Conservation (phyloP, 2,113 vertebrate species). For the Piaya cayana region DNA sequence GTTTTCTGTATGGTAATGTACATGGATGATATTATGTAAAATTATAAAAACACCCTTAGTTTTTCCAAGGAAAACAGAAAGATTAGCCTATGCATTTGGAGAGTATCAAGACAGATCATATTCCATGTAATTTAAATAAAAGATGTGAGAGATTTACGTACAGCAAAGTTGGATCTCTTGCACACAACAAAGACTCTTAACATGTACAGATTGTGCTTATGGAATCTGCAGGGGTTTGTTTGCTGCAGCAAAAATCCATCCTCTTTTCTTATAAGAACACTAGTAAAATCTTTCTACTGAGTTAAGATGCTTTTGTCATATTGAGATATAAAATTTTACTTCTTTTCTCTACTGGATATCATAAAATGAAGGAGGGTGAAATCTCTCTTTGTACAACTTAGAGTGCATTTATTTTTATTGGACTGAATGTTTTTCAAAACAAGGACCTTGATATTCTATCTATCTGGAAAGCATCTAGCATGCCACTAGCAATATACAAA, state of each 20-base stretch:
- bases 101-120: background rate
- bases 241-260: background rate
- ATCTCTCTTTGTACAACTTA: background rate
- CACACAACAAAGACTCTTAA: background rate
- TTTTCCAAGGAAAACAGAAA: conserved; percentile 15
- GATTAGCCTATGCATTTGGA: background rate
- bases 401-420: background rate
- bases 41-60: background rate
- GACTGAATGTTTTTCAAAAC: background rate
- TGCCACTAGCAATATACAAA: background rate
- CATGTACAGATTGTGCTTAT: background rate
- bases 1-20: too few species aligned
- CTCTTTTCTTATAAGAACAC: background rate
- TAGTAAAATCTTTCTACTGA: background rate
- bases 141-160: background rate
- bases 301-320: background rate
- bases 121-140: background rate
- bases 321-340: background rate
- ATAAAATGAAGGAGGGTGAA: background rate
- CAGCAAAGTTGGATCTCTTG: background rate
- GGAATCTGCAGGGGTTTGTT: background rate
- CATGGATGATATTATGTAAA: background rate
- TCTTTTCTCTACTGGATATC: background rate
- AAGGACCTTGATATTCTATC: background rate
- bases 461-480: background rate